A percentile compares a stretch with the other conserved stretches of the same genome.
Conservation (phyloP, 2,888 invertebrate genomes). For the Hyposoter didymator region DNA sequence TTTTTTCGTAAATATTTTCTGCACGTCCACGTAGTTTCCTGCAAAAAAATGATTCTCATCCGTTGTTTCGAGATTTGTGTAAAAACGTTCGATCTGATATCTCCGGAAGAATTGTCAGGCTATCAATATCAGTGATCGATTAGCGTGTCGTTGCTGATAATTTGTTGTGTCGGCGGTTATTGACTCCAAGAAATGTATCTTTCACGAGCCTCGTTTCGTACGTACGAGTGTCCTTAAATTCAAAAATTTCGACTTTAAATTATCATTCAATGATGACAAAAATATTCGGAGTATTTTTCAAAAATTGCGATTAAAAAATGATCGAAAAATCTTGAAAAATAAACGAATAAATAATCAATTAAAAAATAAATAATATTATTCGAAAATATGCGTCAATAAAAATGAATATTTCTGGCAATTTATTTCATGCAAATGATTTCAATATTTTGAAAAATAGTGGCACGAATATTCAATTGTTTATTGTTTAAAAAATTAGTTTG, state of each 20-base stretch:
- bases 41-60: background rate
- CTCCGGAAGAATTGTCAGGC: constrained; percentile 9
- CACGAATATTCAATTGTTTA: background rate
- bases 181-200: constrained; percentile 27
- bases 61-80: background rate
- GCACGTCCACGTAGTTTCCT: background rate
- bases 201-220: constrained; percentile 7
- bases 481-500: background rate
- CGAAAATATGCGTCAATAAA: no score
- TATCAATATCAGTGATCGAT: constrained; percentile 49
- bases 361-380: background rate
- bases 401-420: no score
- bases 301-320: background rate
- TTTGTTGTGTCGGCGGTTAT: constrained; percentile 36
- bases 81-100: constrained; percentile 21
- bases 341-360: background rate
- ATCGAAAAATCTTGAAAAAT: background rate
- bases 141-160: constrained; percentile 27
- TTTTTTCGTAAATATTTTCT: background rate
- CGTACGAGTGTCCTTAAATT: constrained; percentile 5
- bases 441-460: no score
- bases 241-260: constrained; percentile 1
- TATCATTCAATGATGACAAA: background rate
- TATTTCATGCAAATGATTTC: no score
- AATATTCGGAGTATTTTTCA: background rate